Evolutionary conservation across 2,888 invertebrate genomes (phyloP).

Genomic region (Gymnocheta viridis): DNA sequence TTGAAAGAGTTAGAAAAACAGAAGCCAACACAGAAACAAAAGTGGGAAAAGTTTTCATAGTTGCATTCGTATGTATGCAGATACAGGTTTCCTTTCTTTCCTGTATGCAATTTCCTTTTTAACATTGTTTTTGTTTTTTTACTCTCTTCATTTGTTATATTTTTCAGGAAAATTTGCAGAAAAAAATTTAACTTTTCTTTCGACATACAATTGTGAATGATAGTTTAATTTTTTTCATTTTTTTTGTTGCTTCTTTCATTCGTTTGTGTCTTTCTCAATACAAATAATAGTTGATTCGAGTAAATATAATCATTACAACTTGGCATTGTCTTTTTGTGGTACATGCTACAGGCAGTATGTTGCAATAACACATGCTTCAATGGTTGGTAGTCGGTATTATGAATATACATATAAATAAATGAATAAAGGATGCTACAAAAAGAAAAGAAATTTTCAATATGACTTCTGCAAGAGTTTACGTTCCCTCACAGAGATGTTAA

Average conservation of each 20-base stretch:
- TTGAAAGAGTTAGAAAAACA: conserved; percentile 27
- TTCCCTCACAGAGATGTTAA: neutral
- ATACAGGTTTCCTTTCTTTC: conserved; percentile 67
- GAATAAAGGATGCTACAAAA: neutral
- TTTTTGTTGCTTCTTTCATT: conserved; percentile 21
- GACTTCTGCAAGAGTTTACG: neutral
- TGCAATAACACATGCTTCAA: conserved; percentile 58
- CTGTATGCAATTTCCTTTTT: conserved; percentile 62
- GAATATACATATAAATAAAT: neutral
- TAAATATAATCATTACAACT: conserved; percentile 51
- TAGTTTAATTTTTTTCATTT: too few relatives aligned
- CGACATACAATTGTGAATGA: conserved; percentile 30
- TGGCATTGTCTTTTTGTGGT: conserved; percentile 59
- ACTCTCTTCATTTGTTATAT: conserved; percentile 5
- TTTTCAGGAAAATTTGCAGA: conserved; percentile 29
- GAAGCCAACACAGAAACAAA: conserved; percentile 37
- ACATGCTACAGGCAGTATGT: conserved; percentile 43
- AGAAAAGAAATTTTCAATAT: conserved; percentile 18
- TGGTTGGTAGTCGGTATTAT: neutral
- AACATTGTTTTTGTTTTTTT: conserved; percentile 1
- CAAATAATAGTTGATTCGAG: conserved; percentile 44
- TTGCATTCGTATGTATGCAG: conserved; percentile 37
- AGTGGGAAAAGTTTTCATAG: conserved; percentile 35
- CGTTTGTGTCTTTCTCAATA: conserved; percentile 17
- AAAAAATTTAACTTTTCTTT: conserved; percentile 36